Evolutionary conservation across 2,113 vertebrate species (phyloP).

Genomic region (Tor tambroides): DNA sequence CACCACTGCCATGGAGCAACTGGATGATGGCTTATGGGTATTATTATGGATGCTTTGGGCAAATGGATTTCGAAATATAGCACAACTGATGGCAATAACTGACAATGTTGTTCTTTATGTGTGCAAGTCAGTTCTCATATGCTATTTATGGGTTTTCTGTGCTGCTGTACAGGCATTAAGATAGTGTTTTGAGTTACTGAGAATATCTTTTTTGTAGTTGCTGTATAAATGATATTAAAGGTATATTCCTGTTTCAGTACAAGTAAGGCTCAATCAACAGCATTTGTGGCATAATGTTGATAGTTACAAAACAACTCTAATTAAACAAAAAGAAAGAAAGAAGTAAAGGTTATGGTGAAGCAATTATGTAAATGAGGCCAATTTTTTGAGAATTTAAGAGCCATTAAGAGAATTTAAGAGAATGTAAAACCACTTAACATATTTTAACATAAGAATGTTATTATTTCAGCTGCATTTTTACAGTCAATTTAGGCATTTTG

Average conservation of each 20-base stretch:
- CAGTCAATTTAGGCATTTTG: neutral
- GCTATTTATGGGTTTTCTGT: neutral
- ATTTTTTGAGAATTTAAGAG: neutral
- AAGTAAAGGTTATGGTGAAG: neutral
- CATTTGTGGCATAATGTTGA: neutral
- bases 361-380: neutral
- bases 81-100: conserved; percentile 59
- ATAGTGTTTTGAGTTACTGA: neutral
- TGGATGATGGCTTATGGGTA: neutral
- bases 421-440: too few species aligned
- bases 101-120: conserved; percentile 34
- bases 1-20: conserved; percentile 37
- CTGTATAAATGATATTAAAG: neutral
- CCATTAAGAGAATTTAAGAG: neutral
- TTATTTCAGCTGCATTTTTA: neutral
- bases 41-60: neutral
- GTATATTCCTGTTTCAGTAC: neutral
- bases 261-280: neutral
- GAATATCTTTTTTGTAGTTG: neutral
- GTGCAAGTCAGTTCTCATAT: conserved; percentile 24
- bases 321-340: neutral
- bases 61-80: conserved; percentile 22
- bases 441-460: too few species aligned
- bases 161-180: conserved; percentile 4
- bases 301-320: neutral